A percentile compares a stretch with the other conserved stretches of the same genome.
phyloP scores from a whole-genome alignment of 1,140 invertebrate genomes.

The Drosophila prosaltans region DNA sequence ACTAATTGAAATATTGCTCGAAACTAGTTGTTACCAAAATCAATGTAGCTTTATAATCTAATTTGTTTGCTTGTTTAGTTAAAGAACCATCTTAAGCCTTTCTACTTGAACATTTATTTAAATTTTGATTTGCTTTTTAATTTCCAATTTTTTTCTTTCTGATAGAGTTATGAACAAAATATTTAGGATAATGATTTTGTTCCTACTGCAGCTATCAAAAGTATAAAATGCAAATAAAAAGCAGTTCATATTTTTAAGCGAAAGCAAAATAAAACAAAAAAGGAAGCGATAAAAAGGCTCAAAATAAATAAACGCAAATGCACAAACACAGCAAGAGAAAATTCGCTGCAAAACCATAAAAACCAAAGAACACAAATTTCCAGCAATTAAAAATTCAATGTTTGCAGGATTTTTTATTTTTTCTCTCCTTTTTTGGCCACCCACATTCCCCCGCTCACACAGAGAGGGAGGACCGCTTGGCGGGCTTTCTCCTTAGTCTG shows the following conservation, averaged over 20 bases:
- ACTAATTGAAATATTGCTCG: too few relatives aligned
- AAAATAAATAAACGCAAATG: slow-evolving; percentile 63
- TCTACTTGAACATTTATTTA: not conserved
- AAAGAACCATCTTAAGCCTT: too few relatives aligned
- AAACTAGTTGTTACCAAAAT: too few relatives aligned
- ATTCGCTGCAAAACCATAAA: slow-evolving; percentile 52
- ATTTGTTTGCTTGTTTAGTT: too few relatives aligned
- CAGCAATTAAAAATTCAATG: slow-evolving; percentile 79
- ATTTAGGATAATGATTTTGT: slow-evolving; percentile 40
- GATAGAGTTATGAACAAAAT: slow-evolving; percentile 34
- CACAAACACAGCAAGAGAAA: slow-evolving; percentile 43
- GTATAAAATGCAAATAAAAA: slow-evolving; percentile 53
- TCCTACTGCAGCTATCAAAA: slow-evolving; percentile 31
- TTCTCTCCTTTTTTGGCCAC: not conserved
- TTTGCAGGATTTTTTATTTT: slow-evolving; percentile 51
- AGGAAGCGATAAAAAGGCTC: slow-evolving; percentile 44
- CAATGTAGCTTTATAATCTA: too few relatives aligned
- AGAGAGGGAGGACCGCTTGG: slow-evolving; percentile 20
- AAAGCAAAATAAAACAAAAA: too few relatives aligned
- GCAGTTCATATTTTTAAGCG: slow-evolving; percentile 59
- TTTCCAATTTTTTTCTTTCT: not conserved
- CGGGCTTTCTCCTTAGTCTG: slow-evolving; percentile 36
- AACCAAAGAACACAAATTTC: slow-evolving; percentile 71
- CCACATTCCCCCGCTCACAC: not conserved
- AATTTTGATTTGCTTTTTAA: not conserved